phyloP scores from a whole-genome alignment of 2,888 invertebrate genomes.

The Perdita meconis region DNA sequence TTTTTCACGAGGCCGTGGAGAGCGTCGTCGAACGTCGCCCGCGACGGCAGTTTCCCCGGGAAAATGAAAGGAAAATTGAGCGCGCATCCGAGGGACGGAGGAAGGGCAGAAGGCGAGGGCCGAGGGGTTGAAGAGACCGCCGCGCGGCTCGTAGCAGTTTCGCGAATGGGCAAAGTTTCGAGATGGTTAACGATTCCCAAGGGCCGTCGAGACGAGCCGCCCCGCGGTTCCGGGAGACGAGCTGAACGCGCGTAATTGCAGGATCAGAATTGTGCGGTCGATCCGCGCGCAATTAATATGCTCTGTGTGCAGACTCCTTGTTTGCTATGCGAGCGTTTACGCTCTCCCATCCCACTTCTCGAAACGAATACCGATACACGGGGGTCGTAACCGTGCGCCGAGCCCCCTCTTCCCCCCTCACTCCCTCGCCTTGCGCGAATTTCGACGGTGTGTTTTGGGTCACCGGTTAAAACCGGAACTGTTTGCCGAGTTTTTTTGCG shows the following conservation, averaged over 20 bases:
- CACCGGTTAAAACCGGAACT: too few species aligned
- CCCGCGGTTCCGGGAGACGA: conserved; percentile 60
- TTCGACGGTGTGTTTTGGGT: conserved; percentile 6
- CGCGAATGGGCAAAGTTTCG: conserved; percentile 68
- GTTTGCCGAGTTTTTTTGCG: too few species aligned
- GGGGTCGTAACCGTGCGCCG: background rate
- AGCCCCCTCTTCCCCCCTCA: too few species aligned
- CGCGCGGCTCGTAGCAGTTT: conserved; percentile 53
- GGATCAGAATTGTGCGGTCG: conserved; percentile 68
- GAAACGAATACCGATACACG: conserved; percentile 3
- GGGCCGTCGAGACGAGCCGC: conserved; percentile 59
- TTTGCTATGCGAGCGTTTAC: conserved; percentile 50
- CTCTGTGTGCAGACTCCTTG: conserved; percentile 44
- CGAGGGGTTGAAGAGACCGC: conserved; percentile 3
- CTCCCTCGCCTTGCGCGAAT: conserved; percentile 1
- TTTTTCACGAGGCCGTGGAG: too few species aligned
- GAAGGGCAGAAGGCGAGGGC: background rate
- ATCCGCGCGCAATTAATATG: conserved; percentile 69
- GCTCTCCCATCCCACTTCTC: background rate
- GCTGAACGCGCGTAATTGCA: conserved; percentile 69
- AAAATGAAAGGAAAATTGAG: conserved; percentile 60
- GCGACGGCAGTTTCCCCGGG: conserved; percentile 22
- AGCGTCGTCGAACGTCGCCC: conserved; percentile 37
- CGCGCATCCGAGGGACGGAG: conserved; percentile 1
- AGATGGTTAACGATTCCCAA: conserved; percentile 68